Percentiles rank a stretch among this genome's conserved stretches.
Evolutionary conservation across 1,140 invertebrate genomes (phyloP).

Genomic region (Temnothorax curvispinosus): DNA sequence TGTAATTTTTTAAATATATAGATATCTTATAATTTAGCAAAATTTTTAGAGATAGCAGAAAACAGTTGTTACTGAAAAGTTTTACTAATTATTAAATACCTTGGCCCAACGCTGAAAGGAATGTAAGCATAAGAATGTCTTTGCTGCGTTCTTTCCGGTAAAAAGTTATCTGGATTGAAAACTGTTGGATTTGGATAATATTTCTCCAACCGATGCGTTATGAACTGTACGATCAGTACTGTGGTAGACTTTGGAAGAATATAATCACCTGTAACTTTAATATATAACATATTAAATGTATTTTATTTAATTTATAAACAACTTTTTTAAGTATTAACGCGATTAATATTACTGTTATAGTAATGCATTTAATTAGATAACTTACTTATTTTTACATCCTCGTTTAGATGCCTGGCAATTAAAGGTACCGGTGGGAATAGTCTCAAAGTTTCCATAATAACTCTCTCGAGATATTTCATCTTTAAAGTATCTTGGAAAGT

Average conservation of each 20-base stretch:
- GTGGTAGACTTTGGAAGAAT: conserved; percentile 89
- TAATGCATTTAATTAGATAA: conserved; percentile 69
- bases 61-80: not conserved
- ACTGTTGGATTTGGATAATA: conserved; percentile 93
- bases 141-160: conserved; percentile 92
- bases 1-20: too few relatives aligned
- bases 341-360: conserved; percentile 48
- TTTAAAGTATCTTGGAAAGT: conserved; percentile 92
- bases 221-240: conserved; percentile 89
- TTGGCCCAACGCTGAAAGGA: conserved; percentile 95
- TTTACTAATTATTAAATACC: conserved; percentile 86
- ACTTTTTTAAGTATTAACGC: not conserved
- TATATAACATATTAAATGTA: conserved; percentile 49
- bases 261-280: conserved; percentile 86
- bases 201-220: conserved; percentile 92
- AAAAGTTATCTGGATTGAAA: conserved; percentile 97
- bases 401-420: conserved; percentile 90
- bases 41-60: not conserved
- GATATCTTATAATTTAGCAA: too few relatives aligned
- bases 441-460: conserved; percentile 91
- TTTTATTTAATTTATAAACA: not conserved
- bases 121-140: conserved; percentile 95
- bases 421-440: conserved; percentile 93
- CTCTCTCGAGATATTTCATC: conserved; percentile 94
- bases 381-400: conserved; percentile 90